These are phyloP conservation scores for Eurois occulta DNA, from an alignment of 2,888 invertebrate species.

Conservation along the genomic window DNA sequence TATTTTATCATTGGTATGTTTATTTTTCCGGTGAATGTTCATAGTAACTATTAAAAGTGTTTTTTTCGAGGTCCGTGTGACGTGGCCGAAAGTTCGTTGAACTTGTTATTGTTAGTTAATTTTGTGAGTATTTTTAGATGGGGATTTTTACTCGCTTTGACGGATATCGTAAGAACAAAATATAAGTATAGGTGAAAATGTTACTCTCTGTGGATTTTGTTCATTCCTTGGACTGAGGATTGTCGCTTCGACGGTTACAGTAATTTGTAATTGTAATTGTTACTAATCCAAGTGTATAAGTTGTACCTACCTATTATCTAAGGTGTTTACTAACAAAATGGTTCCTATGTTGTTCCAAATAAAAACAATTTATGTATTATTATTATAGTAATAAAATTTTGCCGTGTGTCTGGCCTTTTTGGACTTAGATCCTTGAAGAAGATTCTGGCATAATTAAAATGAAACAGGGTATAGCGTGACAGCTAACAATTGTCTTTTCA, in stretches of 20 bases:
- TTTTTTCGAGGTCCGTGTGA: slow-evolving; percentile 60
- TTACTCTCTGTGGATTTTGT: background rate
- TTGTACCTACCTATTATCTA: no score
- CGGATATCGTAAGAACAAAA: background rate
- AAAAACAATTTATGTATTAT: no score
- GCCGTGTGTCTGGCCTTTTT: no score
- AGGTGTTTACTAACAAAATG: no score
- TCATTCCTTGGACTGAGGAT: background rate
- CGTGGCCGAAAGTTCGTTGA: slow-evolving; percentile 47
- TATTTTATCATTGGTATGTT: slow-evolving; percentile 60
- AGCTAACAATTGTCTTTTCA: background rate
- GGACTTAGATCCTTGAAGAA: background rate
- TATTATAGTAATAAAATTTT: no score
- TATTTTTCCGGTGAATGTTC: slow-evolving; percentile 68
- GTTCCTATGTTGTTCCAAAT: no score
- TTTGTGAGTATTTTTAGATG: slow-evolving; percentile 30
- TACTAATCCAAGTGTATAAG: no score
- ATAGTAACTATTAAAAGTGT: slow-evolving; percentile 54
- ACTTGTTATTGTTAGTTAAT: slow-evolving; percentile 52
- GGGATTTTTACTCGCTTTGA: slow-evolving; percentile 6
- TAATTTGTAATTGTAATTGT: no score
- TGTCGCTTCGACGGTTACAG: background rate
- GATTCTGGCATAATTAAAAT: background rate
- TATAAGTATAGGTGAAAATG: background rate
- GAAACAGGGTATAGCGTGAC: background rate